Evolutionary conservation across 2,888 invertebrate species (phyloP).

Genomic region (Drosophila maculinotata): DNA sequence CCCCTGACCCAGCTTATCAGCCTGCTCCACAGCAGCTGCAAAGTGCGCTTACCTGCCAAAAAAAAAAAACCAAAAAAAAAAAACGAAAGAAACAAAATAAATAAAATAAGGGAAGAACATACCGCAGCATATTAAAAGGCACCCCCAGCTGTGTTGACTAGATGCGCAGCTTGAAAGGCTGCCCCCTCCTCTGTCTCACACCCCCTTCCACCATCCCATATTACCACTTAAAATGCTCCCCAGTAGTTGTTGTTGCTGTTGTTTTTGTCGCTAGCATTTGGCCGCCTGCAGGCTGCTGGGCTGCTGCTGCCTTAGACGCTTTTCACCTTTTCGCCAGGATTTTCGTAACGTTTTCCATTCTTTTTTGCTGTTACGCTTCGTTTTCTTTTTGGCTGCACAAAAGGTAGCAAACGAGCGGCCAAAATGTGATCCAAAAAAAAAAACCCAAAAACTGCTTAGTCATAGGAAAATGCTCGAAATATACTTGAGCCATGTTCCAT

Average conservation of each 20-base stretch:
- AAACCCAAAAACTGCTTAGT: conserved; percentile 67
- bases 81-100: conserved; percentile 30
- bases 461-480: conserved; percentile 73
- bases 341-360: conserved; percentile 24
- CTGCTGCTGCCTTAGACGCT: conserved; percentile 59
- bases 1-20: conserved; percentile 65
- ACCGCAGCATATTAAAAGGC: conserved; percentile 79
- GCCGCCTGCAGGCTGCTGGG: conserved; percentile 49
- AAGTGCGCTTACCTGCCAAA: conserved; percentile 69
- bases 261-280: conserved; percentile 43
- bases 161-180: conserved; percentile 54
- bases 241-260: conserved; percentile 25
- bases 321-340: conserved; percentile 60
- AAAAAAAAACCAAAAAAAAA: conserved; percentile 5
- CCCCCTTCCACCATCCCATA: background rate
- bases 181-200: background rate
- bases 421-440: conserved; percentile 38
- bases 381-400: conserved; percentile 63
- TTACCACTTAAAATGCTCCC: conserved; percentile 62
- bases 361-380: conserved; percentile 27
- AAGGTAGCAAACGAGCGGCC: conserved; percentile 66
- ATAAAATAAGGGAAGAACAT: conserved; percentile 57
- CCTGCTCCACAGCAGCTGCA: conserved; percentile 61
- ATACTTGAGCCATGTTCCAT: conserved; percentile 58
- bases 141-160: conserved; percentile 66